These are phyloP conservation scores for Therioaphis trifolii DNA, from an alignment of 2,888 invertebrate species.

Conservation along the genomic window DNA sequence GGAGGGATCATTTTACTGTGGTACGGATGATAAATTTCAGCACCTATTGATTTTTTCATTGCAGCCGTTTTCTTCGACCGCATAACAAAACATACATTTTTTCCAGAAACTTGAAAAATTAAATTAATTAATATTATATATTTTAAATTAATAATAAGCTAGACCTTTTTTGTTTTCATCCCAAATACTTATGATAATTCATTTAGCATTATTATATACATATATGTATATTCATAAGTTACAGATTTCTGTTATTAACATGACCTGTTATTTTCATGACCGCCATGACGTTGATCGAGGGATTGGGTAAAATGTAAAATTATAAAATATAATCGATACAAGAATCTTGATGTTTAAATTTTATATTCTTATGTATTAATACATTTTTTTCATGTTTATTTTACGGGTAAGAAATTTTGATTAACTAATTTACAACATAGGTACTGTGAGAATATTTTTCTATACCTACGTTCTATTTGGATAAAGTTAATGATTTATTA, in stretches of 20 bases:
- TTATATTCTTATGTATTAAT: no score
- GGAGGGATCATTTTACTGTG: slow-evolving; percentile 52
- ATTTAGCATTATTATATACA: no score
- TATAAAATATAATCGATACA: no score
- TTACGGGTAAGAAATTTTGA: not conserved
- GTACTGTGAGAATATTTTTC: not conserved
- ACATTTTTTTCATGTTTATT: no score
- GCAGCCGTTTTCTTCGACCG: not conserved
- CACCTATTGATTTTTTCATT: slow-evolving; percentile 46
- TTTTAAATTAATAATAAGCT: not conserved
- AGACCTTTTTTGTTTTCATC: not conserved
- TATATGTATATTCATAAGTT: no score
- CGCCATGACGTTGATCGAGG: no score
- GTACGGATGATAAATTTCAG: slow-evolving; percentile 52
- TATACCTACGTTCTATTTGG: not conserved
- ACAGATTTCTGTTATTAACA: no score
- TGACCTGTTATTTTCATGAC: no score
- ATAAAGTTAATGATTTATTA: not conserved
- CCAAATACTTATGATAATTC: not conserved
- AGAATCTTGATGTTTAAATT: no score
- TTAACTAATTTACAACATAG: not conserved
- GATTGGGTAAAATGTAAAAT: no score
- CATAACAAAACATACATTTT: not conserved
- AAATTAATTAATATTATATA: not conserved
- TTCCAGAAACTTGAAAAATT: not conserved